phyloP scores from a whole-genome alignment of 2,888 invertebrate genomes.

The Pedicia rivosa region DNA sequence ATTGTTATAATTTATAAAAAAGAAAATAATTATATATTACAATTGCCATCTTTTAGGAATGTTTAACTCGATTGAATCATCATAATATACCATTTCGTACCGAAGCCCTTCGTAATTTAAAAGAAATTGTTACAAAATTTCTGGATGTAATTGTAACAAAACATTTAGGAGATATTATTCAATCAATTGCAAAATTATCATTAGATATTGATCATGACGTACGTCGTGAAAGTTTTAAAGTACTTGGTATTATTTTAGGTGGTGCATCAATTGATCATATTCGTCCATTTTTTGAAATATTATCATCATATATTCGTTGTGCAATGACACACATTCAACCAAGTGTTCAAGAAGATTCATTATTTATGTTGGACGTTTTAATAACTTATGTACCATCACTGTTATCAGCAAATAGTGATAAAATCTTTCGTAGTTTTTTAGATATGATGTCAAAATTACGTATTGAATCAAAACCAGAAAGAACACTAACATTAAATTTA shows the following conservation, averaged over 20 bases:
- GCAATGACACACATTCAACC: conserved; percentile 80
- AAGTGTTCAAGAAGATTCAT: conserved; percentile 67
- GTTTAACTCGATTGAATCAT: conserved; percentile 35
- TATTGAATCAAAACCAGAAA: conserved; percentile 44
- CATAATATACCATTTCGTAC: conserved; percentile 26
- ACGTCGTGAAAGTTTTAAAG: conserved; percentile 32
- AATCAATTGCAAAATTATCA: conserved; percentile 48
- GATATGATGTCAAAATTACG: conserved; percentile 67
- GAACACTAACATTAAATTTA: conserved; percentile 52
- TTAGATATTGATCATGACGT: conserved; percentile 52
- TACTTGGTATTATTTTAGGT: conserved; percentile 26
- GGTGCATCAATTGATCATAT: conserved; percentile 29
- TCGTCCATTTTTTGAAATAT: conserved; percentile 56
- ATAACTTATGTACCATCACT: conserved; percentile 46
- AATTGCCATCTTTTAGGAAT: conserved; percentile 17
- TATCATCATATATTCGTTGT: conserved; percentile 68
- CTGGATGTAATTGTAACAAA: conserved; percentile 26
- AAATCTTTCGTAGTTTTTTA: conserved; percentile 63
- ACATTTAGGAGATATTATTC: conserved; percentile 49
- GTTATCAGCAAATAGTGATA: conserved; percentile 47
- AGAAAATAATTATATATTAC: conserved; percentile 35
- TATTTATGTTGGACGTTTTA: conserved; percentile 62
- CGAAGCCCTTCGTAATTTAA: conserved; percentile 23
- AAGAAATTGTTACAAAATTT: conserved; percentile 28
- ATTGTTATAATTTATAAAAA: conserved; percentile 15